phyloP scores from a whole-genome alignment of 2,888 invertebrate genomes.

The Sarcophaga rosellei region DNA sequence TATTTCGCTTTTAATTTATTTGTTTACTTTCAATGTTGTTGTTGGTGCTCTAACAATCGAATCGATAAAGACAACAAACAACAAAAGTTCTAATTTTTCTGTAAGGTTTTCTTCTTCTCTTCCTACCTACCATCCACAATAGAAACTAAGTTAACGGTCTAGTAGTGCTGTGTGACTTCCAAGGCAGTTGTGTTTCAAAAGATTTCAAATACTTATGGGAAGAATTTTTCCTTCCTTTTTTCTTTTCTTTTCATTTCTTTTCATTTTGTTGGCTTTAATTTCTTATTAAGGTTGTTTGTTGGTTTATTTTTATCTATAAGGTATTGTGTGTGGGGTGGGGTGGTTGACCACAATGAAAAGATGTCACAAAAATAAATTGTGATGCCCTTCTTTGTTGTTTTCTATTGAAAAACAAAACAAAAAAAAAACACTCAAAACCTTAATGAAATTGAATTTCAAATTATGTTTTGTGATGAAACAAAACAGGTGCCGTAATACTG shows the following conservation, averaged over 20 bases:
- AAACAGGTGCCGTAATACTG: no score
- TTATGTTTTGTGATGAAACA: no score
- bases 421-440: no score
- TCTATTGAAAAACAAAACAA: not conserved
- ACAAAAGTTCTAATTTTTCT: not conserved
- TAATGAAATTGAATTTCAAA: no score
- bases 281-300: not conserved
- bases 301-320: not conserved
- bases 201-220: not conserved
- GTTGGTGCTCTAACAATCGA: not conserved
- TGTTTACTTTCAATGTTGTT: not conserved
- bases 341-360: not conserved
- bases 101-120: not conserved
- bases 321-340: no score
- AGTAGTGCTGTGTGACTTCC: not conserved
- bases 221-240: not conserved
- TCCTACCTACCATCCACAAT: not conserved
- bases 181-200: not conserved
- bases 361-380: not conserved
- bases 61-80: not conserved
- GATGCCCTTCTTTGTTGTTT: not conserved
- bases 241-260: not conserved
- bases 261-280: no score
- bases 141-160: not conserved
- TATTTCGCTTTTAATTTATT: not conserved